Evolutionary conservation across 2,113 vertebrate species (phyloP), one percentile per base, ranked within the genome.

Genomic region (Nothobranchius kuhntae): DNA sequence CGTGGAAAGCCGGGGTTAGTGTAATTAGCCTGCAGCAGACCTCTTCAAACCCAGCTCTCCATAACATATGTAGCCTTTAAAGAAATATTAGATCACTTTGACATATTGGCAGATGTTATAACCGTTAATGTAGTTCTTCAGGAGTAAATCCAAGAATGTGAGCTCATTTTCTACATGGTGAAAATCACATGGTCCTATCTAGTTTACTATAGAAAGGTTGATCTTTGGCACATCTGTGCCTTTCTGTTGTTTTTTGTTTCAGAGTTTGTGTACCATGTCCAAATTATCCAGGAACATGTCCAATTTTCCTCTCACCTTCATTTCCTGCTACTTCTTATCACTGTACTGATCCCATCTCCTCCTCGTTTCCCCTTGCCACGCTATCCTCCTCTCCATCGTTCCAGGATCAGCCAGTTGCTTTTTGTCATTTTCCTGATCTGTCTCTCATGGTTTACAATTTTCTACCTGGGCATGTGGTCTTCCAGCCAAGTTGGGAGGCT

Each of bases 401-500:
- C n/a, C 55, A 77, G 48, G 48, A 51, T 51, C 48, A 51, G 48
- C 0, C 4, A 71, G 68, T 78, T 80, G 68, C 69, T 78, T 60
- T 48, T 73, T 65, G 81, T 80, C 66, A 61, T 82, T 82, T 80
- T 80, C 71, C 71, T 73, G 77, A 83, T 86, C 71, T 52, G 3
- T 68, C 68, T 84, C 66, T 71, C 68, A 38, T 48, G n/a, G 68
- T 81, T 83, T 59, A 68, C 74, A 61, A 72, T 83, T 68, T 76
- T 77, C 72, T 73, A 70, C 13, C 45, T 62, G 73, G 77, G 77
- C 75, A 62, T 84, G 76, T 62, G 77, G 72, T 79, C 72, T 68
- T 62, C 21, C 58, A 68, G 73, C 79, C 71, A 81, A 83, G 68
- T 69, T 21, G 26, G 51, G 56, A 67, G 61, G 68, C 48, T 73